These are phyloP conservation scores for Stratiolaelaps scimitus DNA, from an alignment of 1,140 invertebrate genomes.

Conservation along the genomic window DNA sequence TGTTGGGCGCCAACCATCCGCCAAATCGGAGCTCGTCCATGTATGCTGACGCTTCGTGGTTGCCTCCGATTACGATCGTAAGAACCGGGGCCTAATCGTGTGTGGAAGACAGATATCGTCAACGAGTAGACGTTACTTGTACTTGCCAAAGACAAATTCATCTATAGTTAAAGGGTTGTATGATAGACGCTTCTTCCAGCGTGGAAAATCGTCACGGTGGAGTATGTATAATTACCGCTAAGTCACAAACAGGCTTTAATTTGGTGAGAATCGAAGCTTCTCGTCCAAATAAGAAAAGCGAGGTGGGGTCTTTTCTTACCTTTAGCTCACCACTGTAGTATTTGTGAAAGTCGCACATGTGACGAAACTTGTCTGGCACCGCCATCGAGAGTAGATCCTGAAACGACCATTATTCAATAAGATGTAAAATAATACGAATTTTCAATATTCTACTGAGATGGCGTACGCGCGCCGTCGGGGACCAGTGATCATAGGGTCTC, in stretches of 20 bases:
- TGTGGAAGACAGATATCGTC: conserved; percentile 95
- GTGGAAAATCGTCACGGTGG: too few relatives aligned
- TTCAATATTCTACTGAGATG: too few relatives aligned
- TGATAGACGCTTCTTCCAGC: background rate
- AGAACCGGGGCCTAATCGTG: conserved; percentile 75
- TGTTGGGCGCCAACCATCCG: conserved; percentile 96
- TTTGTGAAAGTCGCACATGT: conserved; percentile 91
- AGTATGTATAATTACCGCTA: too few relatives aligned
- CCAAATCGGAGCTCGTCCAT: conserved; percentile 90
- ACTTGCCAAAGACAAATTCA: conserved; percentile 28
- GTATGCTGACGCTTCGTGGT: conserved; percentile 96
- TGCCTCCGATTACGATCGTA: conserved; percentile 94
- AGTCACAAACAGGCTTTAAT: too few relatives aligned
- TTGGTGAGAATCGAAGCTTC: too few relatives aligned
- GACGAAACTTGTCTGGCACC: conserved; percentile 76
- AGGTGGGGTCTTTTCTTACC: too few relatives aligned
- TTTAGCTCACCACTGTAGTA: conserved; percentile 44
- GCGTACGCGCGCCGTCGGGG: too few relatives aligned
- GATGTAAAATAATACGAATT: conserved; percentile 32
- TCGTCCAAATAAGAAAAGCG: too few relatives aligned
- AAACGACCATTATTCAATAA: too few relatives aligned
- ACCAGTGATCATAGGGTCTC: too few relatives aligned
- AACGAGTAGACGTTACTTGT: conserved; percentile 1
- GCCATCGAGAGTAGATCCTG: conserved; percentile 71
- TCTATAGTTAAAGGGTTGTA: background rate